Evolutionary conservation across 2,797 vertebrate genomes (phyloP), one percentile per base, ranked within the genome.

Genomic region (Orientallactaga sibirica): DNA sequence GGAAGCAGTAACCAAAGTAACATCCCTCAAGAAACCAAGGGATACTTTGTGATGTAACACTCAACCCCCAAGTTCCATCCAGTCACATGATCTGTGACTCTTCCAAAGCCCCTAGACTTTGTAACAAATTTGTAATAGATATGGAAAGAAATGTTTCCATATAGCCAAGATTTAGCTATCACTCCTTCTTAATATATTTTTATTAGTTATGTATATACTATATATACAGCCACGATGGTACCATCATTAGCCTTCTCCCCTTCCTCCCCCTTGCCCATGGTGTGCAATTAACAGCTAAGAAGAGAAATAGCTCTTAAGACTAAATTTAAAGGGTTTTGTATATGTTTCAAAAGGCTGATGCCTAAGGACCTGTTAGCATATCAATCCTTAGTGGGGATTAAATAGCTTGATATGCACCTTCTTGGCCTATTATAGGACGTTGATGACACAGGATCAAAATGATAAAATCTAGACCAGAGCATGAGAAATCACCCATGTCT

Each of bases 71-170:
- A 95, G 22, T 58, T 58, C 81, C 20, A 77, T 10, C 33, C 68
- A 93, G 24, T 87, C 67, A 80, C 58, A 37, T 71, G 15, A 4
- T 86, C 74, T 33, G 10, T 61, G 58, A 77, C 83, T 52, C 70
- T 88, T 86, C 64, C 11, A 67, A 73, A 10, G 52, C 58, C 81
- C 14, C 22, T 41, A 74, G 24, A 89, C 90, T 88, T 90, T 86
- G 33, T 90, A 92, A 61, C 41, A 86, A 91, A 19, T 66, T 77
- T 87, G 52, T 87, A 91, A 90, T 25, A 92, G 58, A 86, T 78
- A n/a, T 27, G 64, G 66, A 93, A 87, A 33, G 66, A 62, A 68
- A 24, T 1, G 27, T 85, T 84, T 58, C 43, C 33, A 78, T 33
- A 15, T 52, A 43, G 25, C 27, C 12, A 67, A 90, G 55, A n/a